These are phyloP conservation scores for Smithornis capensis DNA, from an alignment of 2,113 vertebrate genomes.

Conservation along the genomic window DNA sequence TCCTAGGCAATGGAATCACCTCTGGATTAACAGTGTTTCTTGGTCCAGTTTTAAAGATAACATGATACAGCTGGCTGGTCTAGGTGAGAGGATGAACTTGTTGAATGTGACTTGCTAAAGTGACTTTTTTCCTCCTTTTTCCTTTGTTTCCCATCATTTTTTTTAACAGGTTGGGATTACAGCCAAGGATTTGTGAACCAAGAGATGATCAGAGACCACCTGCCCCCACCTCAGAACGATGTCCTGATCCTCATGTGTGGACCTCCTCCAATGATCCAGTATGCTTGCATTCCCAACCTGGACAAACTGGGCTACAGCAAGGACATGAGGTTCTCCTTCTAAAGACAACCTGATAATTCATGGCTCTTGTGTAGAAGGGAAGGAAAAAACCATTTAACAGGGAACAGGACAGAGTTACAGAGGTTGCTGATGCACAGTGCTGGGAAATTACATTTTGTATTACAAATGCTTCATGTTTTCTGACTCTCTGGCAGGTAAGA, in stretches of 20 bases:
- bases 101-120: background rate
- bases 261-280: constrained; percentile 97
- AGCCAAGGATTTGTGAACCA: constrained; percentile 92
- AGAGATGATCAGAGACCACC: constrained; percentile 87
- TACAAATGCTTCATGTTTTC: background rate
- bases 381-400: background rate
- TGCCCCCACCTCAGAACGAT: constrained; percentile 81
- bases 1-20: background rate
- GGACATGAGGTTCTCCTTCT: constrained; percentile 86
- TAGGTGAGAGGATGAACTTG: background rate
- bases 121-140: background rate
- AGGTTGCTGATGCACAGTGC: background rate
- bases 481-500: background rate
- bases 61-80: background rate
- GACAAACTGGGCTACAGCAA: constrained; percentile 85
- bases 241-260: constrained; percentile 93
- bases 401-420: background rate
- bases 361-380: background rate
- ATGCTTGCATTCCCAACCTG: constrained; percentile 92
- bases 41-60: background rate
- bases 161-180: constrained; percentile 86
- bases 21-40: background rate
- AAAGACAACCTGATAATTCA: background rate
- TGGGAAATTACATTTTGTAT: background rate
- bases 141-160: background rate